A percentile compares a stretch with the other conserved stretches of the same genome.
Evolutionary conservation across 1,140 invertebrate genomes (phyloP).

Genomic region (Idris sp.): DNA sequence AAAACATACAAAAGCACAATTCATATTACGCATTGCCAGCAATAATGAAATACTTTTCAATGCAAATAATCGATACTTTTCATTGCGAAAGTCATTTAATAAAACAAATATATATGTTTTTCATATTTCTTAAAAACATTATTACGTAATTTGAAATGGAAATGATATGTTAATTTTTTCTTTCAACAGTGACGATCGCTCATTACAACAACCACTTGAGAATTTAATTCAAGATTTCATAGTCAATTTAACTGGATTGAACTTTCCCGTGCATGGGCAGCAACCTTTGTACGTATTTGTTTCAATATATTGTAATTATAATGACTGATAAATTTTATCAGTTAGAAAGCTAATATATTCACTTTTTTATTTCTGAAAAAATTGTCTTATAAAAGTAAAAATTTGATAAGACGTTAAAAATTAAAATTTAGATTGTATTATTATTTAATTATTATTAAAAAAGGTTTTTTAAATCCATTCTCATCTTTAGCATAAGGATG

Average conservation of each 20-base stretch:
- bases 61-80: conserved; percentile 3
- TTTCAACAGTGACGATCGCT: conserved; percentile 35
- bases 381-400: no score
- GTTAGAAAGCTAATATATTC: no score
- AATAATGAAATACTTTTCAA: no score
- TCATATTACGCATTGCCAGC: not conserved
- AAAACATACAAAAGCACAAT: not conserved
- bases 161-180: no score
- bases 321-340: no score
- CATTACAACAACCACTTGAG: conserved; percentile 69
- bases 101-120: conserved; percentile 3
- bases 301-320: no score
- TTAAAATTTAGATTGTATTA: no score
- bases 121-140: no score
- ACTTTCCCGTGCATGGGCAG: conserved; percentile 70
- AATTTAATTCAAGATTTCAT: conserved; percentile 81
- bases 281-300: conserved; percentile 77
- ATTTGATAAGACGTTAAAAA: no score
- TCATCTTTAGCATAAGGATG: conserved; percentile 18
- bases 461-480: conserved; percentile 14
- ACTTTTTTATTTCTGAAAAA: no score
- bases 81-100: not conserved
- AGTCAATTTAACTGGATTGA: conserved; percentile 77
- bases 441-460: not conserved
- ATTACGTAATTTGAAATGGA: no score